Conservation (phyloP, 1,140 invertebrate species). For the Magallana gigas region DNA sequence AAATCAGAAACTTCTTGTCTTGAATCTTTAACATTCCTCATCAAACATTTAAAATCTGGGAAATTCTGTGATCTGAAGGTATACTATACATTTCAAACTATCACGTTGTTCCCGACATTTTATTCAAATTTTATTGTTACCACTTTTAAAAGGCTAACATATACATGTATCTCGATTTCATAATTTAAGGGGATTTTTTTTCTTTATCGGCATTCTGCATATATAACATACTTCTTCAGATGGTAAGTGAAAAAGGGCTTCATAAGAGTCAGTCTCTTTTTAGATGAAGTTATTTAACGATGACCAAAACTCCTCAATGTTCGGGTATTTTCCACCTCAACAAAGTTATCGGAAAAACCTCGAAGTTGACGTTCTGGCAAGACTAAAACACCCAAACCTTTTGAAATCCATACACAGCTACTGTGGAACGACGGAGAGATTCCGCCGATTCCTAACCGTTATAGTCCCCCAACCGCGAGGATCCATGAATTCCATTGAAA, state of each 20-base stretch:
- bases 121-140: too few relatives aligned
- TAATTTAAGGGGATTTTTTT: too few relatives aligned
- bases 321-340: not conserved
- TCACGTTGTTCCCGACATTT: too few relatives aligned
- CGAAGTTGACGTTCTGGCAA: not conserved
- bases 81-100: not conserved
- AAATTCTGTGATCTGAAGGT: constrained; percentile 63
- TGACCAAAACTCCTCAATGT: not conserved
- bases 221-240: too few relatives aligned
- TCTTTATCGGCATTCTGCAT: too few relatives aligned
- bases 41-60: constrained; percentile 52
- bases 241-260: too few relatives aligned
- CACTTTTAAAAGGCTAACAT: too few relatives aligned
- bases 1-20: constrained; percentile 53
- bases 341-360: not conserved
- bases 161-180: too few relatives aligned
- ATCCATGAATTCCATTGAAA: constrained; percentile 53
- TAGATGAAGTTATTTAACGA: not conserved
- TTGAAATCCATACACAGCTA: not conserved
- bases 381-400: not conserved
- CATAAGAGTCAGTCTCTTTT: not conserved
- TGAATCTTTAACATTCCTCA: constrained; percentile 62
- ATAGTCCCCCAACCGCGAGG: constrained; percentile 1
- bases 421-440: not conserved
- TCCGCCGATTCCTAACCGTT: not conserved